Percentiles rank a stretch among this genome's conserved stretches.
Conservation (phyloP, 2,797 vertebrate genomes). For the Macroramphosus scolopax region DNA sequence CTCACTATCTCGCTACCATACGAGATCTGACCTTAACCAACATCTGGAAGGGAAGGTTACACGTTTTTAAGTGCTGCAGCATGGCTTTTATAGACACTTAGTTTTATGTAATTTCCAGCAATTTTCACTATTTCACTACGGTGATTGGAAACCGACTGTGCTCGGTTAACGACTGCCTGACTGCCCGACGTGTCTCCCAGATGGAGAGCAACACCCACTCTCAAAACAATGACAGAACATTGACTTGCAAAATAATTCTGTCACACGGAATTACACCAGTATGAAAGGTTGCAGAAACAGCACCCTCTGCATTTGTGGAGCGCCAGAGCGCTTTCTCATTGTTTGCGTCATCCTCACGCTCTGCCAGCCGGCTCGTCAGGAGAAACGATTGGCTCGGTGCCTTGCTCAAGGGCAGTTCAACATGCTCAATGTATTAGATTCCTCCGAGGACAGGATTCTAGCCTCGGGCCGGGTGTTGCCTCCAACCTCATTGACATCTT, state of each 20-base stretch:
- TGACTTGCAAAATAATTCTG: slow-evolving; percentile 50
- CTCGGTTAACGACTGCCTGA: slow-evolving; percentile 65
- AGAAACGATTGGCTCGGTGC: too few species aligned
- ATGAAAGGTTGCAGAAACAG: slow-evolving; percentile 19
- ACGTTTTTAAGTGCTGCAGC: slow-evolving; percentile 20
- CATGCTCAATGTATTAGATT: too few species aligned
- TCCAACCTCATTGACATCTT: too few species aligned
- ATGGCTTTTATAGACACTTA: slow-evolving; percentile 36
- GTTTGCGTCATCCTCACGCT: slow-evolving; percentile 60
- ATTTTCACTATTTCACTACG: slow-evolving; percentile 66
- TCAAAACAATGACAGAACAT: slow-evolving; percentile 59
- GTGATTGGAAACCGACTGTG: slow-evolving; percentile 56
- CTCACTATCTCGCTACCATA: slow-evolving; percentile 7
- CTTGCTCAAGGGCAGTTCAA: too few species aligned
- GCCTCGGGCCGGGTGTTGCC: too few species aligned
- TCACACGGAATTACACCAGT: slow-evolving; percentile 34
- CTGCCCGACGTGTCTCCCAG: slow-evolving; percentile 58
- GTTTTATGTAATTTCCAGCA: slow-evolving; percentile 64
- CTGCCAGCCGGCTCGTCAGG: too few species aligned
- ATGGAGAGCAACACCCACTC: slow-evolving; percentile 62
- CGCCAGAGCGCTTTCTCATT: too few species aligned
- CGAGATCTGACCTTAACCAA: slow-evolving; percentile 45
- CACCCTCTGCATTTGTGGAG: too few species aligned
- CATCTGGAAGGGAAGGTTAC: slow-evolving; percentile 53
- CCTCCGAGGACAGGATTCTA: too few species aligned